Conservation (phyloP, 2,888 invertebrate genomes). For the Agrotis ipsilon region DNA sequence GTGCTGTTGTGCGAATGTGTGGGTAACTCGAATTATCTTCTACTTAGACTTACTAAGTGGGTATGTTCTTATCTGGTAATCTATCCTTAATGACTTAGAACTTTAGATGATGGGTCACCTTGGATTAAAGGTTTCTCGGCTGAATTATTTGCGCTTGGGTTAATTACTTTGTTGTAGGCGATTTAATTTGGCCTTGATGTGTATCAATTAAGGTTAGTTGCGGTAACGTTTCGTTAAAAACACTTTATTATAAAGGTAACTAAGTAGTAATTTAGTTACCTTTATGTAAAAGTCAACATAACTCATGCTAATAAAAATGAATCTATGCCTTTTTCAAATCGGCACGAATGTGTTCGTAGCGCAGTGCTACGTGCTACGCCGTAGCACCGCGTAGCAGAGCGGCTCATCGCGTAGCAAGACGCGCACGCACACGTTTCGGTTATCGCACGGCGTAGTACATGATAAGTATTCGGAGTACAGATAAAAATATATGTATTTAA, state of each 20-base stretch:
- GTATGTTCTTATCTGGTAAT: slow-evolving; percentile 61
- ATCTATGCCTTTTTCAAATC: background rate
- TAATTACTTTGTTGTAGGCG: background rate
- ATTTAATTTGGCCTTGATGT: background rate
- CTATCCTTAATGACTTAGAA: slow-evolving; percentile 63
- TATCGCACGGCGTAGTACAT: background rate
- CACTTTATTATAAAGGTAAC: background rate
- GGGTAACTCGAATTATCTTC: slow-evolving; percentile 67
- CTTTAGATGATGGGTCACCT: slow-evolving; percentile 56
- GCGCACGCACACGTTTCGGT: background rate
- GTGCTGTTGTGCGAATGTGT: slow-evolving; percentile 67
- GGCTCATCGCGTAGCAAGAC: background rate
- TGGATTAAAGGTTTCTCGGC: slow-evolving; percentile 23
- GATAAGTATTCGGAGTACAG: background rate
- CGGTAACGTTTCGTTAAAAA: no score
- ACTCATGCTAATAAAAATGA: background rate
- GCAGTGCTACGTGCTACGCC: slow-evolving; percentile 9
- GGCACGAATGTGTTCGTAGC: background rate
- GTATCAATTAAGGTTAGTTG: no score
- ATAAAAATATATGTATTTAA: background rate
- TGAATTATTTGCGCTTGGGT: slow-evolving; percentile 31
- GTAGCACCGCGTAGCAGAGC: slow-evolving; percentile 11
- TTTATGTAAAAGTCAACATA: no score
- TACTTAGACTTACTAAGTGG: slow-evolving; percentile 62
- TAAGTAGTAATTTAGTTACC: no score